Evolutionary conservation across 2,888 invertebrate genomes (phyloP), one percentile per base, ranked within the genome.

Genomic region (Plebejus anna): DNA sequence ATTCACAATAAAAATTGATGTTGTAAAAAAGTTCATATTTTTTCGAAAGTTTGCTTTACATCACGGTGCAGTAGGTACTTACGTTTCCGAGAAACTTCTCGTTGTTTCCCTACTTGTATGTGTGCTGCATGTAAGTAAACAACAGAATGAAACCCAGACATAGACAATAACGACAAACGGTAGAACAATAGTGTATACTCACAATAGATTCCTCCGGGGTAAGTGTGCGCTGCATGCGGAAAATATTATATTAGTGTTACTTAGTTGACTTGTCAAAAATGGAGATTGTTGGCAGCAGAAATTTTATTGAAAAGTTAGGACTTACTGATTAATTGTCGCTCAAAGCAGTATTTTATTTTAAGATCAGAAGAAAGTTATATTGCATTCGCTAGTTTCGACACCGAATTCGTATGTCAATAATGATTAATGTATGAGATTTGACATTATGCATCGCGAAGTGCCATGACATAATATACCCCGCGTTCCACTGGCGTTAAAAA

Each of bases 171-270:
- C 79, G 76, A 78, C 70, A 76, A 70, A 76, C 70, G 16, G 55
- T 55, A 38, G 36, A 70, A 28, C 36, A 66, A 28, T 4, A 66
- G 32, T 76, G 71, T 81, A 89, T 92, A 94, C 94, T 94, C 83
- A 94, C 94, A 94, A 89, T 55, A 92, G 85, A 84, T 94, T 87
- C 87, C 93, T 90, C 88, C 94, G 84, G 81, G 94, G 92, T 90
- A 94, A 94, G 86, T 94, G 94, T 80, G 94, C 92, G 90, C 94
- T 94, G 91, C 93, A 92, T 93, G 93, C 93, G 84, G 83, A 89
- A 90, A 92, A 90, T 88, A 87, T 87, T 87, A 78, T 77, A 78
- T 76, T 75, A 77, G 66, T 77, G 80, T 80, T 22, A 22, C 22
- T 22, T 81, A 80, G 80, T 80, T 79, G 76, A 77, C 77, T 72